A percentile compares a stretch with the other conserved stretches of the same genome.
Conservation (phyloP, 2,888 invertebrate genomes). For the Carpatolechia fugitivella region DNA sequence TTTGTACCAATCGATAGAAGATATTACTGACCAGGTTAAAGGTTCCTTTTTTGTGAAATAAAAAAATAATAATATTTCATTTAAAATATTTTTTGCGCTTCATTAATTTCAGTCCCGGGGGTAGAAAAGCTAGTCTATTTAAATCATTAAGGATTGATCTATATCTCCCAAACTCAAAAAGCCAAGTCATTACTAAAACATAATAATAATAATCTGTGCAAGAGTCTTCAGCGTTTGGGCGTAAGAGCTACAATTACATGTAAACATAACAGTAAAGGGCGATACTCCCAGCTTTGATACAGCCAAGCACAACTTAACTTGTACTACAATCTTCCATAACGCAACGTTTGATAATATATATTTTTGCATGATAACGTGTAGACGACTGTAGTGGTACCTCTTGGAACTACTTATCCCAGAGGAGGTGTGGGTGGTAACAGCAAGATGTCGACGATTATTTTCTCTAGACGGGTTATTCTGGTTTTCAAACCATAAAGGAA, state of each 20-base stretch:
- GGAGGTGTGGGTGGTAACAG: slow-evolving; percentile 62
- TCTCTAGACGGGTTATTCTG: slow-evolving; percentile 31
- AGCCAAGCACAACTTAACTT: background rate
- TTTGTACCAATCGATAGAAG: no score
- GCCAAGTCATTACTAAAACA: no score
- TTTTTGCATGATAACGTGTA: no score
- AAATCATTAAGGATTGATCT: background rate
- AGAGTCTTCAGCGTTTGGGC: background rate
- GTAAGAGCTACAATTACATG: slow-evolving; percentile 28
- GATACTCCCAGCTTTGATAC: slow-evolving; percentile 45
- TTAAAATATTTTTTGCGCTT: no score
- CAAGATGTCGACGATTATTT: slow-evolving; percentile 58
- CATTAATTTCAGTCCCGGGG: no score
- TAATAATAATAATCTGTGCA: no score
- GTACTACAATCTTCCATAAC: background rate
- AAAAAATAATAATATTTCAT: no score
- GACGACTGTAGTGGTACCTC: background rate
- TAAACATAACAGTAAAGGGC: slow-evolving; percentile 49
- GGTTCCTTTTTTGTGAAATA: no score
- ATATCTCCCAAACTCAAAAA: no score
- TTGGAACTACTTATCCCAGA: slow-evolving; percentile 19
- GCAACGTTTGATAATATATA: no score
- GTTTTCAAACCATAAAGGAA: background rate
- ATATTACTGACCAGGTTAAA: no score
- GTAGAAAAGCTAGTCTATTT: no score